Evolutionary conservation across 2,888 invertebrate genomes (phyloP), one percentile per base, ranked within the genome.

Genomic region (Papilio protenor): DNA sequence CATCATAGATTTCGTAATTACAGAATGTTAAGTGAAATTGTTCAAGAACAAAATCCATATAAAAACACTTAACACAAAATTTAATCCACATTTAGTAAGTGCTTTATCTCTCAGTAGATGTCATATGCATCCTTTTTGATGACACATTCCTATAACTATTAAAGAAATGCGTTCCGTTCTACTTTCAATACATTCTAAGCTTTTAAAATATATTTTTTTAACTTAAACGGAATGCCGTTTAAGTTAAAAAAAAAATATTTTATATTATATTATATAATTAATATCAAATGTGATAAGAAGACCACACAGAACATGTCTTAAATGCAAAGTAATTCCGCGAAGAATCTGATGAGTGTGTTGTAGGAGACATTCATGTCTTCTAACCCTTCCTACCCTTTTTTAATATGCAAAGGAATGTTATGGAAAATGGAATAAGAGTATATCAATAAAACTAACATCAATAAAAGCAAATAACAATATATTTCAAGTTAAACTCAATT

Each of bases 61-160:
- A 10, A 27, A 66, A 66, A 66, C 66, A 66, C 66, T 66, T 40
- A 66, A 66, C 18, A 40, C n/a, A 66, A 16, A n/a, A 66, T 66
- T 66, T 40, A 11, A 40, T 66, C 40, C 40, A 66, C 8, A 33
- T 66, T 66, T 66, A 66, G 40, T 40, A 40, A n/a, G 40, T 66
- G 11, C 18, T 33, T 66, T 66, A 40, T 40, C 66, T n/a, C 18
- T 27, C 18, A 40, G 3, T 11, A 8, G 33, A 40, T 66, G 40
- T 10, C 59, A 61, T 23, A 61, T 61, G 23, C 66, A 40, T n/a
- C n/a, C 66, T 40, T n/a, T 10, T 66, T 66, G 66, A 10, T 66
- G 66, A 66, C 66, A 66, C 66, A 66, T 40, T 33, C 64, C 16
- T 18, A 64, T 64, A 33, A 64, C 6, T 21, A 57, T 21, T 40